phyloP scores from a whole-genome alignment of 2,113 vertebrate genomes.

The Aramus guarauna region DNA sequence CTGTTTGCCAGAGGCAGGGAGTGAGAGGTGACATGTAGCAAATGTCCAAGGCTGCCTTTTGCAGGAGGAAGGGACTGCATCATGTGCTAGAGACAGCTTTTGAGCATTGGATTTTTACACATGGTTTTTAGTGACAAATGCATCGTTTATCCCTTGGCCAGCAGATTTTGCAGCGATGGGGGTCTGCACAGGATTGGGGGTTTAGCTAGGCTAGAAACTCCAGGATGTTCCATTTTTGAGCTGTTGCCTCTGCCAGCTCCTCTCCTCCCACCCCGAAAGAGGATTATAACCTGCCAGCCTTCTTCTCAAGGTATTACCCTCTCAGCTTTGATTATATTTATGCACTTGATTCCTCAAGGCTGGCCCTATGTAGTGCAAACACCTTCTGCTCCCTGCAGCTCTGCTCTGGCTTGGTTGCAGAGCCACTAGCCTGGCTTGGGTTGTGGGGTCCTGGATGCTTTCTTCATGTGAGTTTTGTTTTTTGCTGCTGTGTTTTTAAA shows the following conservation, averaged over 20 bases:
- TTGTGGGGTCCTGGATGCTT: fast-evolving
- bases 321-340: background rate
- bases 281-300: background rate
- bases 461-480: background rate
- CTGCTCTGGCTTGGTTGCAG: background rate
- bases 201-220: background rate
- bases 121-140: background rate
- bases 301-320: background rate
- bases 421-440: background rate
- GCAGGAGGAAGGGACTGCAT: background rate
- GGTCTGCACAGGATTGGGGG: background rate
- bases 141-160: background rate
- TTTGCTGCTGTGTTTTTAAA: background rate
- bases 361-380: background rate
- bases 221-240: background rate
- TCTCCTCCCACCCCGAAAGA: background rate
- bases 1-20: background rate
- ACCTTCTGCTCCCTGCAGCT: background rate
- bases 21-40: fast-evolving
- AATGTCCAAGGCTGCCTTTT: background rate
- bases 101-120: background rate
- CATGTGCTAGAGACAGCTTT: background rate
- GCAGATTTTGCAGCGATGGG: background rate
- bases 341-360: background rate
- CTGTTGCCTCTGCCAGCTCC: background rate